Conservation (phyloP, 2,797 vertebrate genomes). For the Caiman crocodilus region DNA sequence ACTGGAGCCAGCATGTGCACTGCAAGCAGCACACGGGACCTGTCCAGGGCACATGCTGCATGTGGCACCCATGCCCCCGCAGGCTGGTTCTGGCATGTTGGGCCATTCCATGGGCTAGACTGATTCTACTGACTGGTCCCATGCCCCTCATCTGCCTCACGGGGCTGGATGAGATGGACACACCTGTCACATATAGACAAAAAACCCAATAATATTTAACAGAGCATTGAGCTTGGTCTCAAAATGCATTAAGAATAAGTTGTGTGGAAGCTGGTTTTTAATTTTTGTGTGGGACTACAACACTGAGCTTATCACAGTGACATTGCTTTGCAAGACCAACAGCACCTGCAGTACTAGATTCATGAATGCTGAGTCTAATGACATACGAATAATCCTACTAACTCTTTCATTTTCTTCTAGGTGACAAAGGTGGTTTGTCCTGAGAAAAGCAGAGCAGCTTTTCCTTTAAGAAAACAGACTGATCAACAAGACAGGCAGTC, state of each 20-base stretch:
- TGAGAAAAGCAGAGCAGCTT: not conserved
- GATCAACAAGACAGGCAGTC: not conserved
- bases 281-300: not conserved
- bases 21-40: too few relatives aligned
- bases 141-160: too few relatives aligned
- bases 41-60: too few relatives aligned
- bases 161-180: too few relatives aligned
- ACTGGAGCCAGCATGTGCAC: too few relatives aligned
- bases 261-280: not conserved
- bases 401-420: not conserved
- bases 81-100: too few relatives aligned
- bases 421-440: not conserved
- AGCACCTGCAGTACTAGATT: not conserved
- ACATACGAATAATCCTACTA: not conserved
- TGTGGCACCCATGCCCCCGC: too few relatives aligned
- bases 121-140: too few relatives aligned
- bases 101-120: too few relatives aligned
- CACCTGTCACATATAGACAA: not conserved
- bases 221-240: not conserved
- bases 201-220: not conserved
- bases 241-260: not conserved
- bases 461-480: not conserved
- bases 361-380: not conserved
- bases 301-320: not conserved
- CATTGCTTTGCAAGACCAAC: not conserved